Evolutionary conservation across 1,140 invertebrate genomes (phyloP).

Genomic region (Lucilia sericata): DNA sequence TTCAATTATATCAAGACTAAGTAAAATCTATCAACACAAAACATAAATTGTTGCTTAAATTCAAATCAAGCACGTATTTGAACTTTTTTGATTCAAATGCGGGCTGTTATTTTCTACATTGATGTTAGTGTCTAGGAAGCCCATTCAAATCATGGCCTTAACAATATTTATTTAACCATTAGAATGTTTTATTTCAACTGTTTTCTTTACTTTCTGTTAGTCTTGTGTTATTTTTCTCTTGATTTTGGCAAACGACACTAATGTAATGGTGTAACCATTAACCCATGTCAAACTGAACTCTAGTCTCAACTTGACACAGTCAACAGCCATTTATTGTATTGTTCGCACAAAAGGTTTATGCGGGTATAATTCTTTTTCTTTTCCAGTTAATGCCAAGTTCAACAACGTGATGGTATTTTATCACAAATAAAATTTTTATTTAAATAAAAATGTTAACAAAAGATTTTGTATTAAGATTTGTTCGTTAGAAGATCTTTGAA

Average conservation of each 20-base stretch:
- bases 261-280: neutral
- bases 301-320: neutral
- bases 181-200: neutral
- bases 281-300: conserved; percentile 1
- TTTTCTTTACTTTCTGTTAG: neutral
- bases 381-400: no score
- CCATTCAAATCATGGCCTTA: conserved; percentile 3
- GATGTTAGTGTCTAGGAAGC: neutral
- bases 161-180: conserved; percentile 18
- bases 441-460: no score
- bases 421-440: no score
- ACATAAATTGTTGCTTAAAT: neutral
- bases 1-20: neutral
- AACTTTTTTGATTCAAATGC: neutral
- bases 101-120: neutral
- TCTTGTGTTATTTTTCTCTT: neutral
- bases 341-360: neutral
- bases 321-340: neutral
- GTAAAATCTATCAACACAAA: neutral
- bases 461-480: no score
- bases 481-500: no score
- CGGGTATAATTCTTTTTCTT: no score
- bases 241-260: neutral
- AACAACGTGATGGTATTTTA: no score
- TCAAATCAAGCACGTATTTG: neutral